Base-by-base conservation (phyloP, 30 jellyfish, hydroid and myxozoan species). In the Pelagia noctiluca region DNA sequence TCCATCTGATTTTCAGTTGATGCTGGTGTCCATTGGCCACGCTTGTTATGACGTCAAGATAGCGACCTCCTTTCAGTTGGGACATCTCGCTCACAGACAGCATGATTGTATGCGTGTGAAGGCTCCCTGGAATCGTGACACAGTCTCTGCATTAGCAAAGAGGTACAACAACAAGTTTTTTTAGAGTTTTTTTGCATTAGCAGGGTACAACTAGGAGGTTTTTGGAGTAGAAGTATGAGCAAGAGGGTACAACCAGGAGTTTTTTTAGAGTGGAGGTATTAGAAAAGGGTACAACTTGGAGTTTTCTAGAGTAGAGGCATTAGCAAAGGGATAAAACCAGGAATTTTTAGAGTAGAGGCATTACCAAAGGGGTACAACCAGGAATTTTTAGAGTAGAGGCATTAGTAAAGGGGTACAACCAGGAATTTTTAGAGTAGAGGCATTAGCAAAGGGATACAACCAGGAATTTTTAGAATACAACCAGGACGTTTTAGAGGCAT, bases 1-100 rank as follows among this genome's bases (percentile, higher is more conserved):
- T 67, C 87, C 87, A 91, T 29, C 88, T 62, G 84, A 92, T 75
- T 16, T 53, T 50, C 31, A 92, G 77, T 65, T 25, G 23, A 49
- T 92, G 98, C 32, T 66, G 69, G 70, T 92, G 98, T 28, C 90
- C 93, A n/a, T 63, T 57, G 16, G 89, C 97, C 10, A 42, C 29
- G 25, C 80, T 25, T 5, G 98, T 54, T 21, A 52, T 49, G 16
- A 71, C 86, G 71, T 74, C 47, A 70, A 92, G 75, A 13, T 65
- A 87, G 19, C 82, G 69, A 19, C 98, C 98, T 28, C 93, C 97
- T 57, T 74, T 47, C 63, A 81, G 80, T 70, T 86, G 92, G 29
- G 82, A 62, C 64, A 78, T 71, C 42, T 92, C 98, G 25, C 47
- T 47, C 2, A 95, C 76, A 2, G 92, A 37, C 29, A 92, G 84